phyloP scores from a whole-genome alignment of 1,140 invertebrate genomes.

The Brachionus plicatilis region DNA sequence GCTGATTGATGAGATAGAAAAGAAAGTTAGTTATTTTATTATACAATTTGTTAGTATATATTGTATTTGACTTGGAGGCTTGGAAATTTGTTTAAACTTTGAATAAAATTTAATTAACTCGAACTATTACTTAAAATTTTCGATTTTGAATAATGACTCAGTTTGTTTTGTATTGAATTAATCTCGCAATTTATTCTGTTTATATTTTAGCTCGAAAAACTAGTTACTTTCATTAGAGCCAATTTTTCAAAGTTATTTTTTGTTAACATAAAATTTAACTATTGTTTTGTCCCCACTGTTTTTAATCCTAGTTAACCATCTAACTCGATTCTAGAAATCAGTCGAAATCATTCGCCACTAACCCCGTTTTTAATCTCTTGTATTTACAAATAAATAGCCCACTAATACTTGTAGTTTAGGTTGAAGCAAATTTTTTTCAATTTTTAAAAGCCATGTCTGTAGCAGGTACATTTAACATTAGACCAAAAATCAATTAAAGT shows the following conservation, averaged over 20 bases:
- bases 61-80: background rate
- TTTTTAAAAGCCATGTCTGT: background rate
- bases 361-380: background rate
- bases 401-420: background rate
- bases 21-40: background rate
- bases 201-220: background rate
- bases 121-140: background rate
- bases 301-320: background rate
- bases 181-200: background rate
- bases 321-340: background rate
- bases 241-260: background rate
- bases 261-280: background rate
- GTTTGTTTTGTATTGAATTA: background rate
- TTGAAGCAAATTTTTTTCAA: background rate
- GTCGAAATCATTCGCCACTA: background rate
- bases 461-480: background rate
- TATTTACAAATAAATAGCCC: background rate
- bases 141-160: background rate
- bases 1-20: constrained; percentile 22
- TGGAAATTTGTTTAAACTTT: background rate
- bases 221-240: background rate
- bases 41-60: background rate
- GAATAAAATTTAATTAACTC: constrained; percentile 22
- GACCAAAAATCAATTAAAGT: background rate
- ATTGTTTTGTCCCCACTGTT: background rate